phyloP scores from a whole-genome alignment of 2,888 invertebrate genomes.

The Ellobium chinense region DNA sequence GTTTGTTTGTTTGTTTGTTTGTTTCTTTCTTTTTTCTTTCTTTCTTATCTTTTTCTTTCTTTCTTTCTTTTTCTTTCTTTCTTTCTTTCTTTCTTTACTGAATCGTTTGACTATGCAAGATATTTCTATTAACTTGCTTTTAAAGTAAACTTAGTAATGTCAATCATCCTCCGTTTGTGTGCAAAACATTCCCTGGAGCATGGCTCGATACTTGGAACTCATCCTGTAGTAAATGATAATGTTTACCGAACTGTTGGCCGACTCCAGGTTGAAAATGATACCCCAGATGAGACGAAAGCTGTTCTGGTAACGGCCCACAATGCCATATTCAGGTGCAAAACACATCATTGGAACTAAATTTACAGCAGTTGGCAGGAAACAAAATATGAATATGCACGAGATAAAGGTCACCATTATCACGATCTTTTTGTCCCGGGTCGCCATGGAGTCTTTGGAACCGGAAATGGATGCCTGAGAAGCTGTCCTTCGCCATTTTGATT shows the following conservation, averaged over 20 bases:
- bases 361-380: not conserved
- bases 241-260: not conserved
- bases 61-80: not conserved
- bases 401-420: not conserved
- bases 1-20: not conserved
- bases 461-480: not conserved
- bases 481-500: not conserved
- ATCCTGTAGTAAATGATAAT: not conserved
- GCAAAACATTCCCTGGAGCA: not conserved
- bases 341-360: not conserved
- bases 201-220: not conserved
- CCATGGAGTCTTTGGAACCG: not conserved
- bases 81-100: conserved; percentile 5
- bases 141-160: no score
- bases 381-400: not conserved
- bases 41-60: not conserved
- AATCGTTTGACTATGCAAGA: no score
- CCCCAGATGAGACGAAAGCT: not conserved
- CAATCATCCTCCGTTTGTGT: no score
- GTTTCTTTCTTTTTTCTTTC: not conserved
- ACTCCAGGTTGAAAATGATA: not conserved
- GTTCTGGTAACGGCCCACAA: not conserved
- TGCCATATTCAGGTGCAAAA: not conserved
- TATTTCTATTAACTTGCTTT: no score
- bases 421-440: not conserved